phyloP scores from a whole-genome alignment of 2,797 vertebrate species.

The Rhabdophis nuchalis region DNA sequence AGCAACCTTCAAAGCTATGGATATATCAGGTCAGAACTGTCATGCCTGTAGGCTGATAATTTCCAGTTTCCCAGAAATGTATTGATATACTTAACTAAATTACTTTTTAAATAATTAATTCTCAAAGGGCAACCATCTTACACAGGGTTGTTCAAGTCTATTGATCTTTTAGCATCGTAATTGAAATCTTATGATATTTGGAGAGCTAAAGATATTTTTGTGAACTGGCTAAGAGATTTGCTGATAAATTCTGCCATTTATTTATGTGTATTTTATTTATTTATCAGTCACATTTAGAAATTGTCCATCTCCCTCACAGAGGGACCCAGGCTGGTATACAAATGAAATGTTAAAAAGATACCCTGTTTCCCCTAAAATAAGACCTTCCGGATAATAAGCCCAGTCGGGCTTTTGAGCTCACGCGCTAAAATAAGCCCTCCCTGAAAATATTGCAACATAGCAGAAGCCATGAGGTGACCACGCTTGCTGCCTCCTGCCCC shows the following conservation, averaged over 20 bases:
- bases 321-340: background rate
- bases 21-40: background rate
- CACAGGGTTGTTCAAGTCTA: background rate
- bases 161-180: background rate
- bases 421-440: too few relatives aligned
- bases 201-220: background rate
- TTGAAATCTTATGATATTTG: background rate
- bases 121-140: background rate
- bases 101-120: background rate
- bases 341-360: background rate
- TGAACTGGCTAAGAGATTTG: background rate
- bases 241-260: background rate
- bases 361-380: too few relatives aligned
- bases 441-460: too few relatives aligned
- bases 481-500: too few relatives aligned
- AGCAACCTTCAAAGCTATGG: background rate
- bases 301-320: background rate
- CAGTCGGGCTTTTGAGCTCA: too few relatives aligned
- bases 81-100: background rate
- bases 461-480: too few relatives aligned
- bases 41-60: background rate
- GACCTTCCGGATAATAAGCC: too few relatives aligned
- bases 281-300: background rate
- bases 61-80: background rate
- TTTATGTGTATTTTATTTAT: background rate